Conservation (phyloP, 30 jellyfish, hydroid and myxozoan species). For the Rhopilema esculentum region DNA sequence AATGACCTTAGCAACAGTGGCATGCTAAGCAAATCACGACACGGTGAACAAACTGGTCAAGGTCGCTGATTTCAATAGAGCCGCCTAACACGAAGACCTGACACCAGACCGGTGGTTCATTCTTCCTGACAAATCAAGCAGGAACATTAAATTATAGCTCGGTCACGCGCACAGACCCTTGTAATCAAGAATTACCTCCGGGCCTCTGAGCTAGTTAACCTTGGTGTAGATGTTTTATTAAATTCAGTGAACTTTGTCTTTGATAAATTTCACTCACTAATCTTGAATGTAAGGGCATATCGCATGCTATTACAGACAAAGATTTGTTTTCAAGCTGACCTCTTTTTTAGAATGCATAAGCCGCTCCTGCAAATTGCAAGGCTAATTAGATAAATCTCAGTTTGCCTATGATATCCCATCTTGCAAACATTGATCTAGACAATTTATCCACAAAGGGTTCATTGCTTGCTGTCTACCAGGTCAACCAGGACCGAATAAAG, state of each 20-base stretch:
- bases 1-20: constrained; percentile 58
- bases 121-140: constrained; percentile 14
- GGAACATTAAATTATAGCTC: constrained; percentile 1
- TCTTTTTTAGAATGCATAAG: neutral
- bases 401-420: neutral
- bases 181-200: constrained; percentile 39
- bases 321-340: constrained; percentile 9
- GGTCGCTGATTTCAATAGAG: constrained; percentile 79
- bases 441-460: neutral
- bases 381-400: neutral
- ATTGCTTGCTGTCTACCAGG: too few relatives aligned
- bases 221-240: constrained; percentile 5
- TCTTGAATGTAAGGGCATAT: constrained; percentile 2
- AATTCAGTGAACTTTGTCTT: constrained; percentile 9
- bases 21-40: constrained; percentile 55
- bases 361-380: constrained; percentile 5
- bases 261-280: constrained; percentile 15
- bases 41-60: constrained; percentile 72
- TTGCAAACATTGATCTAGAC: neutral
- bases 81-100: constrained; percentile 26
- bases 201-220: constrained; percentile 51
- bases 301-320: neutral
- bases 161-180: constrained; percentile 76
- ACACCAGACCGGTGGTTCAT: constrained; percentile 57
- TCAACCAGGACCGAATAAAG: too few relatives aligned